These are phyloP conservation scores for Cryptoleucopteryx plumbea DNA, from an alignment of 2,113 vertebrate species.

Conservation along the genomic window DNA sequence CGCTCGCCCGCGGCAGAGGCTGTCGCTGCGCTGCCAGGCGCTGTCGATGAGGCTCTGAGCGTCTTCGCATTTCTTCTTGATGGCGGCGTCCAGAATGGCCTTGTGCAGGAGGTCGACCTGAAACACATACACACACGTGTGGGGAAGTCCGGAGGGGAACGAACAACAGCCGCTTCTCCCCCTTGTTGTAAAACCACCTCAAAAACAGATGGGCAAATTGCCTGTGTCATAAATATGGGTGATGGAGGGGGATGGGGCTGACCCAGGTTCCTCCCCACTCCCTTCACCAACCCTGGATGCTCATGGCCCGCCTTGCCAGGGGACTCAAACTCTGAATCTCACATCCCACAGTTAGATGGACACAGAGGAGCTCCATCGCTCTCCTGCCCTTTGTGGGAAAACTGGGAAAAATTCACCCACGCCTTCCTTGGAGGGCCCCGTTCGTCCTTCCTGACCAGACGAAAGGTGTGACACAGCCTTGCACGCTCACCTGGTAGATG, in stretches of 20 bases:
- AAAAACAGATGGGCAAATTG: accelerated
- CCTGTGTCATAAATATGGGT: accelerated
- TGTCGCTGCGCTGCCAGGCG: conserved; percentile 94
- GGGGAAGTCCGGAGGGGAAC: background rate
- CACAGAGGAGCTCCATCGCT: accelerated
- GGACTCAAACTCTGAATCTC: background rate
- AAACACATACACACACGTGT: accelerated
- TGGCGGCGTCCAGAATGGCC: conserved; percentile 49
- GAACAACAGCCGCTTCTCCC: background rate
- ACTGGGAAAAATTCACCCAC: background rate
- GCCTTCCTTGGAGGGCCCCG: accelerated
- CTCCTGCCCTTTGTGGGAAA: background rate
- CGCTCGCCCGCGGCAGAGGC: conserved; percentile 88
- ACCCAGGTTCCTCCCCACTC: background rate
- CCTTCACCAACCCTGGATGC: background rate
- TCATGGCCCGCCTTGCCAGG: background rate
- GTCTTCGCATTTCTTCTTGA: conserved; percentile 83
- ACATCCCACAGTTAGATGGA: accelerated
- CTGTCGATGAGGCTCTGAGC: conserved; percentile 88
- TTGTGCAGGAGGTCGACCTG: conserved; percentile 76
- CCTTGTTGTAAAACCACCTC: background rate
- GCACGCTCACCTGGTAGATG: conserved; percentile 81
- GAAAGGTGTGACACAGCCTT: background rate
- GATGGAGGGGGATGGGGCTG: accelerated
- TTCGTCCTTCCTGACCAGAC: accelerated